Base-by-base conservation (phyloP, 2,113 vertebrate species). In the Cyprinodon variegatus region DNA sequence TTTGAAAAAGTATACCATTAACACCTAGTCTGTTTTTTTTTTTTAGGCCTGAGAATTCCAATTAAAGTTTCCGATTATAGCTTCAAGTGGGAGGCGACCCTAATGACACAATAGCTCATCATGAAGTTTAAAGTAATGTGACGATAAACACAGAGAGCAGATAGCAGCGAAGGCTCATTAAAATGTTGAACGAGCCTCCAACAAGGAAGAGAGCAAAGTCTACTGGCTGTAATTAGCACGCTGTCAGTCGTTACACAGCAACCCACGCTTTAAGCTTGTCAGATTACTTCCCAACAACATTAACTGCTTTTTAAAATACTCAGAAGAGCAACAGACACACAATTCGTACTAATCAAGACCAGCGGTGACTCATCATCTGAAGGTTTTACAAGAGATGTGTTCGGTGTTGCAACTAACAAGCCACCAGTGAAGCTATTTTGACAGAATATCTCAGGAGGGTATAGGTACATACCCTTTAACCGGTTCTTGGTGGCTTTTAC, bases 191-290 rank as follows among this genome's bases (percentile, higher is more conserved):
- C 78, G 48, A 68, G 60, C 74, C 65, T 75, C 43, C 36, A 78
- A 69, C 11, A 7, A 68, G 50, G 66, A 68, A 46, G 61, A 63
- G 40, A 84, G 57, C 77, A 70, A 81, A 77, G 60, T 79, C 63
- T 64, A 29, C 73, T 50, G 78, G 80, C 81, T 74, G 78, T 89
- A 89, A 92, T 89, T 90, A 92, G 85, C 83, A 78, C 86, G 74
- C 68, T 87, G 89, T 84, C 87, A 87, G 74, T 81, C 66, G 77
- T 74, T 83, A 77, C 46, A 68, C 68, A 68, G 80, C 81, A 4
- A 77, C 86, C 81, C 86, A 78, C 83, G 53, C 80, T 59, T 67
- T 38, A 12, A 41, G 48, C 66, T 12, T 68, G 78, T 77, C 77
- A 64, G 70, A 85, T 83, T 82, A 64, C 65, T 57, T 77, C 74